phyloP scores from a whole-genome alignment of 1,140 invertebrate species.

The Hydropsyche tenuis region DNA sequence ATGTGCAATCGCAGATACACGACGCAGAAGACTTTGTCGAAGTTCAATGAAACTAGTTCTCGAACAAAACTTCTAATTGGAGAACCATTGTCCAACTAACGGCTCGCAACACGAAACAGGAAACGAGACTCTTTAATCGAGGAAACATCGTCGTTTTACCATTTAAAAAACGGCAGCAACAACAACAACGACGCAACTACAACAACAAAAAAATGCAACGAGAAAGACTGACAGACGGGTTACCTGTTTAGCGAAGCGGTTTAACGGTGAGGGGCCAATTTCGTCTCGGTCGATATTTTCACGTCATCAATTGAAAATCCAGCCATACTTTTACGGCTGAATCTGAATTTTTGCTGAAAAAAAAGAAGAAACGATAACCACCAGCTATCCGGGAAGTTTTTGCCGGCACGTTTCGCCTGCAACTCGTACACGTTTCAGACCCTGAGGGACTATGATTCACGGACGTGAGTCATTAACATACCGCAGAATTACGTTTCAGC shows the following conservation, averaged over 20 bases:
- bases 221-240: constrained; percentile 13
- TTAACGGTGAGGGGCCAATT: constrained; percentile 13
- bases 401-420: background rate
- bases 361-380: no score
- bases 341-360: no score
- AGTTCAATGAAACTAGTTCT: no score
- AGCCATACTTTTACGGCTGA: no score
- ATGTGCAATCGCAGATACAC: no score
- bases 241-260: constrained; percentile 24
- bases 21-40: no score
- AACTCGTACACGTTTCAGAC: background rate
- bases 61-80: constrained; percentile 15
- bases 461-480: constrained; percentile 28
- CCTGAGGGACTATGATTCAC: constrained; percentile 21
- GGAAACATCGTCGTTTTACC: constrained; percentile 10
- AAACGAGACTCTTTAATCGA: background rate
- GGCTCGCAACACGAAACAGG: background rate
- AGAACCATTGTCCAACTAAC: background rate
- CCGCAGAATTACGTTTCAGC: constrained; percentile 10
- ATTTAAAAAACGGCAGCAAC: background rate
- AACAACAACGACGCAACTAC: background rate
- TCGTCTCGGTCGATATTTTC: constrained; percentile 4
- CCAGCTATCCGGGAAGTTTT: background rate
- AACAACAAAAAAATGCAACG: constrained; percentile 7
- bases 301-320: no score